Evolutionary conservation across 2,888 invertebrate genomes (phyloP), one percentile per base, ranked within the genome.

Genomic region (Operophtera brumata): DNA sequence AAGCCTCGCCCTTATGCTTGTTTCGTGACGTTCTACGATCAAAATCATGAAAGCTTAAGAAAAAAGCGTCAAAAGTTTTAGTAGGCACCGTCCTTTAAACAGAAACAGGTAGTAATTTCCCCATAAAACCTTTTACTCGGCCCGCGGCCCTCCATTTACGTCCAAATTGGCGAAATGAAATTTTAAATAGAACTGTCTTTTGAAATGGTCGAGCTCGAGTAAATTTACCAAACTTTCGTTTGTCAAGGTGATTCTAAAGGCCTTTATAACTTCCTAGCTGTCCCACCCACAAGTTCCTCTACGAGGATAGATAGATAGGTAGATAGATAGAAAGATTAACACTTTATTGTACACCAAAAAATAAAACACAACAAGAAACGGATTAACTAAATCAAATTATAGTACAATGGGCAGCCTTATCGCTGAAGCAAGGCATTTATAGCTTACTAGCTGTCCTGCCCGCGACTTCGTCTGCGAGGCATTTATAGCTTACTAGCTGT

Each of bases 101-200:
- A 54, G 64, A 63, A 69, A 64, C 67, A 71, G 70, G 69, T 70
- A 70, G 70, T 70, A 71, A 77, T 72, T 74, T 66, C 64, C 62
- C 67, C 71, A 70, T 66, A 69, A 71, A 73, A 65, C 50, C 66
- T 63, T 61, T 56, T 48, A 51, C 65, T 42, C 43, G 42, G 43
- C 41, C 28, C 48, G 36, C 47, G 34, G 65, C 57, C 57, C 63
- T 70, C 74, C 73, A 75, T 80, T 80, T 73, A 67, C 71, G 67
- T 62, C 67, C 65, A 63, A 78, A 77, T 75, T 75, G 75, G 66
- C 61, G 61, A 69, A 78, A 77, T 79, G 69, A 77, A 80, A 80
- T 77, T 79, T 79, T 74, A 75, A 79, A 75, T 62, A 61, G 59
- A 59, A 59, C 56, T 61, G 62, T 58, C 64, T 56, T 56, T 56